Conservation (phyloP, 2,888 invertebrate species). For the Bombylius discolor region DNA sequence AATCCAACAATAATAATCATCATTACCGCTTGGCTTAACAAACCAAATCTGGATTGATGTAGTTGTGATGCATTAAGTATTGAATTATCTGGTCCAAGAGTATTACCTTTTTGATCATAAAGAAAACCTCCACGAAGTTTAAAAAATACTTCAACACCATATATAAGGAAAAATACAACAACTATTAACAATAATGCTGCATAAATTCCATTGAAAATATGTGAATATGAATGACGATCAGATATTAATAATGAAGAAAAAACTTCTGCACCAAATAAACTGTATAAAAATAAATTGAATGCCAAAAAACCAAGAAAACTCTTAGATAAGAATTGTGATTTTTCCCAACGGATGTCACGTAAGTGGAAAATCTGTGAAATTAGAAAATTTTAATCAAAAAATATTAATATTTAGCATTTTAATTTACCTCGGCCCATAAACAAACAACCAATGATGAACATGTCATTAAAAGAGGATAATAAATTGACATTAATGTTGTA, state of each 20-base stretch:
- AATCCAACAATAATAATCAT: constrained; percentile 79
- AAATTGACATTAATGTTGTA: constrained; percentile 72
- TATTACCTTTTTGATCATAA: constrained; percentile 54
- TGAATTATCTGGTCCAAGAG: constrained; percentile 38
- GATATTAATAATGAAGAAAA: constrained; percentile 29
- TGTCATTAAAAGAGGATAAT: constrained; percentile 78
- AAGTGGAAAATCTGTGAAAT: constrained; percentile 72
- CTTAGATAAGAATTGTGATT: constrained; percentile 80
- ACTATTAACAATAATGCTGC: constrained; percentile 82
- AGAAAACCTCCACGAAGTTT: constrained; percentile 83
- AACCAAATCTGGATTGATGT: constrained; percentile 78
- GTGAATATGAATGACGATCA: constrained; percentile 47
- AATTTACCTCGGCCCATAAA: constrained; percentile 83
- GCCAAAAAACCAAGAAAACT: constrained; percentile 80
- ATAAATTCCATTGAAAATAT: constrained; percentile 84
- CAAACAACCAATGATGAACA: constrained; percentile 84
- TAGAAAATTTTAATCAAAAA: constrained; percentile 13
- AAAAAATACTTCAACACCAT: constrained; percentile 88
- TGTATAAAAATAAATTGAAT: constrained; percentile 80
- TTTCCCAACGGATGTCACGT: constrained; percentile 74
- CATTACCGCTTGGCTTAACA: constrained; percentile 83
- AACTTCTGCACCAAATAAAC: constrained; percentile 62
- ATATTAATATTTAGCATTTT: not conserved
- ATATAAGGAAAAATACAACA: constrained; percentile 83
- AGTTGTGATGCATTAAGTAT: constrained; percentile 73